Percentiles rank a stretch among this genome's conserved stretches.
phyloP scores from a whole-genome alignment of 1,140 invertebrate species.

The Eurosta solidaginis region DNA sequence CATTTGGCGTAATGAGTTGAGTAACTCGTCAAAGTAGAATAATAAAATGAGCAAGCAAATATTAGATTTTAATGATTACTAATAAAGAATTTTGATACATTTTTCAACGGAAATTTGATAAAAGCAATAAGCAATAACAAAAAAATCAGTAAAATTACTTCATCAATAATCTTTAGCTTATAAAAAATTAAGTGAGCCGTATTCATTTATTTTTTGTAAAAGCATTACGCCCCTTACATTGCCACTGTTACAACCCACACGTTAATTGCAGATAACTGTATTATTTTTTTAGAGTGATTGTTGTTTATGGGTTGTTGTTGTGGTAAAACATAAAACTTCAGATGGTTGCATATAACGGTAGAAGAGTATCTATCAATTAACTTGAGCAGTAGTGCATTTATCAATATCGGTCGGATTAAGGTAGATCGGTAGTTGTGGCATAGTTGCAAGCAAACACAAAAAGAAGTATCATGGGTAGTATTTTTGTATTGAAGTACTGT shows the following conservation, averaged over 20 bases:
- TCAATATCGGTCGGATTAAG: no score
- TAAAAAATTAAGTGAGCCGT: background rate
- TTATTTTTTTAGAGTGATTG: background rate
- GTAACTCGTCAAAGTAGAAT: background rate
- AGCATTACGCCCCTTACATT: background rate
- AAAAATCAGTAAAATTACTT: background rate
- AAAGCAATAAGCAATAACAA: background rate
- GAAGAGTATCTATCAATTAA: conserved; percentile 16
- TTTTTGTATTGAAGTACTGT: no score
- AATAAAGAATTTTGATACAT: background rate
- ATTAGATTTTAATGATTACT: background rate
- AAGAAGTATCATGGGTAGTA: no score
- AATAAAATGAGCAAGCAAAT: background rate
- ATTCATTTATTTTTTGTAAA: background rate
- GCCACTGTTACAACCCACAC: background rate
- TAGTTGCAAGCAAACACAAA: no score
- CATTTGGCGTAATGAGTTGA: background rate
- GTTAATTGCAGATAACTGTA: conserved; percentile 13
- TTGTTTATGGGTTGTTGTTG: background rate
- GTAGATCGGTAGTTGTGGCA: no score
- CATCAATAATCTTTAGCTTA: background rate
- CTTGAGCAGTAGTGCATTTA: no score
- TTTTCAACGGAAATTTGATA: background rate
- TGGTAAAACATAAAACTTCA: background rate
- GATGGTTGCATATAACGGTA: conserved; percentile 1